Evolutionary conservation across 2,888 invertebrate genomes (phyloP), one percentile per base, ranked within the genome.

Genomic region (Xanthostigma xanthostigma): DNA sequence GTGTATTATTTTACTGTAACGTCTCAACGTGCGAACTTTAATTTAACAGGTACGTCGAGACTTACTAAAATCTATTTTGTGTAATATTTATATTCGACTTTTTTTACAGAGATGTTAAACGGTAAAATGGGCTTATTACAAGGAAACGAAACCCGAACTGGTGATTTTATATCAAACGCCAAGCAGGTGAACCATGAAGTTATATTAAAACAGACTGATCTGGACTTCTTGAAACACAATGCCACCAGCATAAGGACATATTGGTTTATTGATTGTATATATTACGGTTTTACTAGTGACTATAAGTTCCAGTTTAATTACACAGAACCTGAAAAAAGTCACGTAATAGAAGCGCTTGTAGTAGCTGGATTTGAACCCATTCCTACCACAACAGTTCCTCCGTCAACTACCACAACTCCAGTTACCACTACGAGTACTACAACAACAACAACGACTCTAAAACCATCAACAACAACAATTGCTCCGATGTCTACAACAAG

Each of bases 201-300:
- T 39, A 60, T 65, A 39, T 59, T 89, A 11, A 73, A 73, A 3
- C 63, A 73, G 27, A 71, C 75, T 13, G 88, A 89, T 62, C 58
- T 69, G 36, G 64, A 73, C 45, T 85, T 72, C 62, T 62, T 88
- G 17, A 60, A 60, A 13, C 62, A 61, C 33, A 66, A 71, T 48
- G 74, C 78, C 3, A 74, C 75, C 5, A 67, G 63, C 9, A 67
- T 84, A 11, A 63, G 74, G 33, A 81, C 83, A 0, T 84, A 78
- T 62, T 89, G 89, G 89, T 88, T 86, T 59, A 72, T 85, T 51
- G 84, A 89, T 63, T 89, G 89, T 59, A 66, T 71, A 46, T 81
- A 79, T 58, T 71, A 79, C 46, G 85, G 82, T 37, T 68, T 75
- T 52, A 77, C 80, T 0, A 67, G 70, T 46, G 76, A 79, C 58